Conservation (phyloP, 2,797 vertebrate genomes). For the Pelodytes ibericus region DNA sequence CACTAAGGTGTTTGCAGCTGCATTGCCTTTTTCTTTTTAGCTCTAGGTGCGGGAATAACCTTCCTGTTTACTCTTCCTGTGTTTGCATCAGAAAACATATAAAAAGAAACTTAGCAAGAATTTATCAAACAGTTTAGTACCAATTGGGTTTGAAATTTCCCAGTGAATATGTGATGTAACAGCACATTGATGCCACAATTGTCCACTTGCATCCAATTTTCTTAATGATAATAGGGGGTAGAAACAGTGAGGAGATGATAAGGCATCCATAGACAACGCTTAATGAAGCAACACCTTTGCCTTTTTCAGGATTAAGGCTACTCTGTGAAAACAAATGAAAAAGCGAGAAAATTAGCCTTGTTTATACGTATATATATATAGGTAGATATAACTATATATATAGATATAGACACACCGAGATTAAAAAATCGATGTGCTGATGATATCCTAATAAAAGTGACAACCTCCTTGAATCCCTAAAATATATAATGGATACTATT, state of each 20-base stretch:
- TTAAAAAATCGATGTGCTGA: too few species aligned
- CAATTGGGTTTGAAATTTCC: slow-evolving; percentile 43
- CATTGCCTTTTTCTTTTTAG: too few species aligned
- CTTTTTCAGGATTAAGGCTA: slow-evolving; percentile 40
- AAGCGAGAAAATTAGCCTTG: too few species aligned
- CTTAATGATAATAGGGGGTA: slow-evolving; percentile 25
- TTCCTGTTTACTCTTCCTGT: too few species aligned
- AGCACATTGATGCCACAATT: slow-evolving; percentile 32
- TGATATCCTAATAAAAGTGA: too few species aligned
- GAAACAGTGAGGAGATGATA: slow-evolving; percentile 24
- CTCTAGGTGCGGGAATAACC: too few species aligned
- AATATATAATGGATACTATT: too few species aligned
- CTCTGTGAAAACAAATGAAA: slow-evolving; percentile 30
- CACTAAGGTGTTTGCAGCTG: too few species aligned
- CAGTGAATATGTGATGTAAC: slow-evolving; percentile 29
- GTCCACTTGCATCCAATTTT: slow-evolving; percentile 44
- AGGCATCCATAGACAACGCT: slow-evolving; percentile 40
- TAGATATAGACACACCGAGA: too few species aligned
- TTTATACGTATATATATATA: neutral
- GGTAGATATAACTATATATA: neutral
- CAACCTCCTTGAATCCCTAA: too few species aligned
- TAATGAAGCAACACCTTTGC: slow-evolving; percentile 31
- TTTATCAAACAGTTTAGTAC: slow-evolving; percentile 8
- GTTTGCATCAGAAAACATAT: too few species aligned
- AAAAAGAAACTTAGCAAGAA: too few species aligned